Evolutionary conservation across 2,797 vertebrate species (phyloP), one percentile per base, ranked within the genome.

Genomic region (Lates japonicus): DNA sequence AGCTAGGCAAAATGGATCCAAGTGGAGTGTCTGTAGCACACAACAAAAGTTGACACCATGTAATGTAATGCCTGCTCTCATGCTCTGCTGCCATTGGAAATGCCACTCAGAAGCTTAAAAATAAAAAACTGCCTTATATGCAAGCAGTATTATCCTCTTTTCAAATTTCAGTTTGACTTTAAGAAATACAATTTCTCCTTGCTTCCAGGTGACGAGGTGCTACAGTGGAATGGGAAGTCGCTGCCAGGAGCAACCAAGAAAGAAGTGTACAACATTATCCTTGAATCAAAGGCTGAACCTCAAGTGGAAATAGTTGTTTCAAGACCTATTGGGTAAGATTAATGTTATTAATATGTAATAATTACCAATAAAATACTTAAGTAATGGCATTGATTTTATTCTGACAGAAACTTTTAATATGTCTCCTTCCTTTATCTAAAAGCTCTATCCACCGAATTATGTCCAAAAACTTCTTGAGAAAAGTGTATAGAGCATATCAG

Each of bases 221-320:
- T 99, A 90, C 98, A 99, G 93, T 99, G 98, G 98, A 99, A 99
- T 73, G 96, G 98, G 73, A 99, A 99, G 94, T 96, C 97, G 29
- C 96, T 99, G 94, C 98, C 97, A 31, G 98, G 98, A 94, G 98
- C 98, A 93, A 99, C 98, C 91, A 98, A 99, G 95, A 98, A 99
- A 96, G 98, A 99, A 95, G 98, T 99, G 92, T 99, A 99, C 97
- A 99, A 99, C 94, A 99, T 99, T 88, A 99, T 99, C 95, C 97
- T 99, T 91, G 98, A 99, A 90, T 99, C 98, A 80, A 99, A 99
- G 95, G 97, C 98, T 84, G 97, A 98, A 94, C 97, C 97, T 94
- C 98, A 99, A 96, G 98, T 99, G 90, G 98, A 99, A 95, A 98
- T 99, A 90, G 97, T 99, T 91, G 98, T 99, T 94, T 99, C 98